Percentiles rank a stretch among this genome's conserved stretches.
Conservation (phyloP, 2,888 invertebrate species). For the Tetramorium bicarinatum region DNA sequence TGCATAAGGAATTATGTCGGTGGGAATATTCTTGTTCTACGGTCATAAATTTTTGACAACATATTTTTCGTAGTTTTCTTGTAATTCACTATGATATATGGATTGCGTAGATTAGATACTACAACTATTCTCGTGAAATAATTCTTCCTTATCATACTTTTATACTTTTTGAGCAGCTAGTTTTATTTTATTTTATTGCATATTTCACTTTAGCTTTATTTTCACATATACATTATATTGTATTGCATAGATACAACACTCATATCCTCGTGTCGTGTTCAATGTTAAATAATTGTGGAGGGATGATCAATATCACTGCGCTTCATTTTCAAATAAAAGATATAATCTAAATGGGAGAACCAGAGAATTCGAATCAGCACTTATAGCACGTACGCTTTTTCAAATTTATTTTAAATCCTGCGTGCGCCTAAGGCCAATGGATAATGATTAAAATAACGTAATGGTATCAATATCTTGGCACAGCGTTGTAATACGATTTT, state of each 20-base stretch:
- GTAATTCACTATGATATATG: slow-evolving; percentile 29
- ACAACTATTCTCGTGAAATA: slow-evolving; percentile 23
- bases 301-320: background rate
- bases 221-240: background rate
- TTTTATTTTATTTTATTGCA: slow-evolving; percentile 5
- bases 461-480: background rate
- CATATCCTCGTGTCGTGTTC: slow-evolving; percentile 57
- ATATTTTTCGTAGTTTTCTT: background rate
- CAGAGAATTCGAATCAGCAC: background rate
- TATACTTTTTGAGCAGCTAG: background rate
- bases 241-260: background rate
- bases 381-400: background rate
- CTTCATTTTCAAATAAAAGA: background rate
- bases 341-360: background rate
- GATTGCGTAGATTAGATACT: slow-evolving; percentile 32
- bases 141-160: background rate
- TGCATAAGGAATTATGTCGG: slow-evolving; percentile 9
- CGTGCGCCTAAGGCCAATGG: background rate
- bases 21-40: slow-evolving; percentile 15
- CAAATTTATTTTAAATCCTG: background rate
- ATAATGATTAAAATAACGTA: background rate
- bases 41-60: slow-evolving; percentile 35
- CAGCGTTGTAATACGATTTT: background rate
- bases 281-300: background rate
- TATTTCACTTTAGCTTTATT: slow-evolving; percentile 5